A percentile compares a stretch with the other conserved stretches of the same genome.
These are phyloP conservation scores for Argyrosomus regius DNA, from an alignment of 2,797 vertebrate genomes.

Conservation along the genomic window DNA sequence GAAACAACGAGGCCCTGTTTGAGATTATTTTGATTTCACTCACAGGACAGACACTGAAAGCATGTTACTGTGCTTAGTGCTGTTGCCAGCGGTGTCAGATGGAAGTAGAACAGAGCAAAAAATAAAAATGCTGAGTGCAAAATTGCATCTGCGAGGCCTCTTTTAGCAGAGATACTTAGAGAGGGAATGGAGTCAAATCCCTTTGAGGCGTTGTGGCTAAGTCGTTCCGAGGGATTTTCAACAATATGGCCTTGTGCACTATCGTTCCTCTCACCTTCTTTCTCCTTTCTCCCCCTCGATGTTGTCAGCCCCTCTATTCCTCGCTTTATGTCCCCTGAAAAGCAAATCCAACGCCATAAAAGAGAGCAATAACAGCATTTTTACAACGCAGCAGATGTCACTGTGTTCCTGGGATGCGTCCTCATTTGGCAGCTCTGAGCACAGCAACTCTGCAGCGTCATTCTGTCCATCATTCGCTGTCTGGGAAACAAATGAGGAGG, in stretches of 20 bases:
- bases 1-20: neutral
- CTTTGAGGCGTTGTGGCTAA: constrained; percentile 28
- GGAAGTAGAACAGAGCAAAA: constrained; percentile 5
- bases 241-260: constrained; percentile 27
- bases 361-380: constrained; percentile 66
- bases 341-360: constrained; percentile 61
- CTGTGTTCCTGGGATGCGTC: constrained; percentile 51
- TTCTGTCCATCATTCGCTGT: constrained; percentile 52
- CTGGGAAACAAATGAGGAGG: constrained; percentile 51
- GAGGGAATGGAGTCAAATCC: constrained; percentile 48
- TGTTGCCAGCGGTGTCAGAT: constrained; percentile 10
- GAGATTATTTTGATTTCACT: neutral
- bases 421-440: constrained; percentile 59
- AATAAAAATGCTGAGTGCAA: constrained; percentile 36
- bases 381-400: constrained; percentile 72
- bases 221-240: constrained; percentile 39
- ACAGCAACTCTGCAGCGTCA: constrained; percentile 50
- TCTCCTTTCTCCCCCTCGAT: constrained; percentile 15
- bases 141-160: constrained; percentile 38
- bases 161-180: constrained; percentile 36
- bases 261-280: constrained; percentile 16
- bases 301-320: constrained; percentile 24
- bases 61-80: neutral
- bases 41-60: neutral
- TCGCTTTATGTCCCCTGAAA: constrained; percentile 59